A percentile compares a stretch with the other conserved stretches of the same genome.
Evolutionary conservation across 1,140 invertebrate genomes (phyloP).

Genomic region (Cotesia vestalis): DNA sequence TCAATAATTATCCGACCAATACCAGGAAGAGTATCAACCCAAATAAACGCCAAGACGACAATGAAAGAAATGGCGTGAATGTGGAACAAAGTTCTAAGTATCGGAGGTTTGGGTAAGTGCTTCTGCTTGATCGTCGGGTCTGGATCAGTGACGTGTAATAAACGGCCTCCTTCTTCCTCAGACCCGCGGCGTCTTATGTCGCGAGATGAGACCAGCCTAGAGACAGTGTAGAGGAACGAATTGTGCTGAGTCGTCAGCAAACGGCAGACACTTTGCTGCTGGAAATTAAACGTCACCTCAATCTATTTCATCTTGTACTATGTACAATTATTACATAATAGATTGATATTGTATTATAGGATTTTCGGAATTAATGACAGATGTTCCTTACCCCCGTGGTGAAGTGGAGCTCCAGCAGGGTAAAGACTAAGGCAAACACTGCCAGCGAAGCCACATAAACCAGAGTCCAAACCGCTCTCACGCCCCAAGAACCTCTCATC

Average conservation of each 20-base stretch:
- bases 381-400: constrained; percentile 50
- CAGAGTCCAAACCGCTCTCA: constrained; percentile 68
- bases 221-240: constrained; percentile 66
- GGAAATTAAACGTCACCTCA: constrained; percentile 30
- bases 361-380: background rate
- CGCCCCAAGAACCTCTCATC: constrained; percentile 64
- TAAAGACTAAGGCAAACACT: constrained; percentile 67
- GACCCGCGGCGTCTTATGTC: constrained; percentile 56
- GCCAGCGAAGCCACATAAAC: constrained; percentile 67
- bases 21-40: constrained; percentile 63
- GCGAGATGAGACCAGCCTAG: constrained; percentile 61
- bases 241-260: constrained; percentile 55
- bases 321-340: too few relatives aligned
- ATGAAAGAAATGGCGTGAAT: constrained; percentile 63
- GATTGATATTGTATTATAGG: too few relatives aligned
- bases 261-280: constrained; percentile 57
- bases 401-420: constrained; percentile 64
- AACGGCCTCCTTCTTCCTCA: constrained; percentile 57
- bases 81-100: constrained; percentile 60
- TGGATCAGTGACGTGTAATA: constrained; percentile 60
- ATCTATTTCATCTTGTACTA: background rate
- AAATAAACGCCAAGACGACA: constrained; percentile 60
- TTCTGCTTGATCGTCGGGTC: constrained; percentile 58
- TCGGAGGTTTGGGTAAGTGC: constrained; percentile 56
- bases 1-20: constrained; percentile 54